These are phyloP conservation scores for Rhamnusium bicolor DNA, from an alignment of 2,888 invertebrate species.

Conservation along the genomic window DNA sequence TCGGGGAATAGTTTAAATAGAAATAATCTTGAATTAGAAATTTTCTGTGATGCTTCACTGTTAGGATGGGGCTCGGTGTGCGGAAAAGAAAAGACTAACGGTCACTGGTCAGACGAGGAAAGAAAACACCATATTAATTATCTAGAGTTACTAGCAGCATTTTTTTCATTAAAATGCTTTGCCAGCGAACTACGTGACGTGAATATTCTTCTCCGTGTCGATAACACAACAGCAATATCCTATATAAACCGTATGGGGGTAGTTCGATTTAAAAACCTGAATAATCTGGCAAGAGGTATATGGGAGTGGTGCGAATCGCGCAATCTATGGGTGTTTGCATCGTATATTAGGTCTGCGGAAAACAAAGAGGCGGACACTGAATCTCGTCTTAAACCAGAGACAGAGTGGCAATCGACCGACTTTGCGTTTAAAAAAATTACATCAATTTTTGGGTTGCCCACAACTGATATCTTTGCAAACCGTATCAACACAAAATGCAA, in stretches of 20 bases:
- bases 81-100: too few relatives aligned
- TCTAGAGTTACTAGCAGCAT: too few relatives aligned
- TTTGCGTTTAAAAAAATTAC: too few relatives aligned
- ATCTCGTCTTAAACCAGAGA: too few relatives aligned
- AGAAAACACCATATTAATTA: neutral
- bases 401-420: too few relatives aligned
- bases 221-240: neutral
- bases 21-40: neutral
- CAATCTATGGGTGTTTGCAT: neutral
- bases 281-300: neutral
- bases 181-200: neutral
- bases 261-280: neutral
- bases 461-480: neutral
- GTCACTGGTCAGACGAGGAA: neutral
- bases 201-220: neutral
- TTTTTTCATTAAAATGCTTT: neutral
- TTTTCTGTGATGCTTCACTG: neutral
- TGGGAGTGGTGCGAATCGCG: neutral
- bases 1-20: neutral
- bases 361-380: too few relatives aligned
- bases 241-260: neutral
- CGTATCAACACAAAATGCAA: conserved; percentile 29
- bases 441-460: too few relatives aligned
- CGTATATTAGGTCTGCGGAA: too few relatives aligned
- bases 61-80: neutral